Conservation (phyloP, 2,797 vertebrate genomes). For the Urocyon cinereoargenteus region DNA sequence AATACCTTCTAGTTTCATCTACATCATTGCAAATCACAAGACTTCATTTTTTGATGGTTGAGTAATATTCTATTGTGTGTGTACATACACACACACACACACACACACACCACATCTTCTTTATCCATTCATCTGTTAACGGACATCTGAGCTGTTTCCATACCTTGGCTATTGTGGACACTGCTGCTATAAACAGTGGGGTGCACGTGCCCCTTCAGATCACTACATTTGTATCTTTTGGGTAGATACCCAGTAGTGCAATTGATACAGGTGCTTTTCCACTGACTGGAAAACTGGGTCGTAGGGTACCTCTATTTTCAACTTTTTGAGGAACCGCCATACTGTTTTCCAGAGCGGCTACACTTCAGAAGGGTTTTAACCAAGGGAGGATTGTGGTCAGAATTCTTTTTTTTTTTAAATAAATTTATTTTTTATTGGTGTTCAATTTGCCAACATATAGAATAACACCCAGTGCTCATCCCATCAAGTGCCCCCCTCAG, state of each 20-base stretch:
- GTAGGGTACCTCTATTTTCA: not conserved
- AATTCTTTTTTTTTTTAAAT: not conserved
- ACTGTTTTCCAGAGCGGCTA: not conserved
- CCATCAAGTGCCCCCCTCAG: no score
- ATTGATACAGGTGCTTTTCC: not conserved
- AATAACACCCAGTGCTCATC: no score
- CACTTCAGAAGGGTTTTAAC: not conserved
- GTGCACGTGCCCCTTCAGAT: not conserved
- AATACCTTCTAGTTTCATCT: not conserved
- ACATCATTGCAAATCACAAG: not conserved
- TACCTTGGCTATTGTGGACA: not conserved
- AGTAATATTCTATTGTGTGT: not conserved
- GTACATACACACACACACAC: no score
- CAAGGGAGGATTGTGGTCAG: not conserved
- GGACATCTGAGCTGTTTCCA: not conserved
- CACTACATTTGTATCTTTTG: not conserved
- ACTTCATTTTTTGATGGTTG: not conserved
- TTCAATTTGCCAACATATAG: no score
- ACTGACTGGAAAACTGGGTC: not conserved
- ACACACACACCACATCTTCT: not conserved
- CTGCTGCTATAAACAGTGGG: not conserved
- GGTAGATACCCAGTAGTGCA: not conserved
- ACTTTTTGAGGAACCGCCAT: not conserved
- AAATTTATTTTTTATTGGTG: no score
- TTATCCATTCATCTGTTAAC: not conserved